Evolutionary conservation across 2,113 vertebrate genomes (phyloP), one percentile per base, ranked within the genome.

Genomic region (Garra rufa): DNA sequence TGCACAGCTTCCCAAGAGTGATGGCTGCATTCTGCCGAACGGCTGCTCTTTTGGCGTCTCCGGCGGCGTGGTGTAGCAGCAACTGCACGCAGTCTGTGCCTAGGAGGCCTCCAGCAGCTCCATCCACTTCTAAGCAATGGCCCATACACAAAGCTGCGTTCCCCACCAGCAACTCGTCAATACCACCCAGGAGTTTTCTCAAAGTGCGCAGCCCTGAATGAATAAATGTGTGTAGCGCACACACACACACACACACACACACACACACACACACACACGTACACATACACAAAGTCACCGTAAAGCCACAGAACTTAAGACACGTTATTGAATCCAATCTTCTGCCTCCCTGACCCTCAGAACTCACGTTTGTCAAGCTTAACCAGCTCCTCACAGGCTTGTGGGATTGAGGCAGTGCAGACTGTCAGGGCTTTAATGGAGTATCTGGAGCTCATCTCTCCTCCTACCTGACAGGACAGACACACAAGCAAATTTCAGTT

Each of bases 101-200:
- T 81, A 98, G 92, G 86, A 99, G 92, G 52, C 91, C 43, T 0
- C 91, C 69, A 0, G 96, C 95, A 0, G 88, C 90, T 28, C 90
- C 94, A 0, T 95, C 92, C 21, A 96, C 88, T 9, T 85, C 94
- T 13, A 97, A 91, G 88, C 97, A 98, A 86, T 96, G 95, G 61
- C 95, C 91, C 43, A 99, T 91, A 90, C 97, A 97, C 44, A 98
- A 92, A 21, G 97, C 95, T 5, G 96, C 93, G 0, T 99, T 98
- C 26, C 95, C 98, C 69, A 91, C 93, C 0, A 93, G 83, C 82
- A 89, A 34, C 89, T 97, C 96, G 0, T 97, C 91, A 63, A 87
- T 84, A 0, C 92, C 92, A 69, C 57, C 15, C 85, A 98, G 91
- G 50, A 99, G 94, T 84, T 55, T 69, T 82, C 93, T 88, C 77